A percentile compares a stretch with the other conserved stretches of the same genome.
These are phyloP conservation scores for Myocastor coypus DNA, from an alignment of 2,113 vertebrate species.

Conservation along the genomic window DNA sequence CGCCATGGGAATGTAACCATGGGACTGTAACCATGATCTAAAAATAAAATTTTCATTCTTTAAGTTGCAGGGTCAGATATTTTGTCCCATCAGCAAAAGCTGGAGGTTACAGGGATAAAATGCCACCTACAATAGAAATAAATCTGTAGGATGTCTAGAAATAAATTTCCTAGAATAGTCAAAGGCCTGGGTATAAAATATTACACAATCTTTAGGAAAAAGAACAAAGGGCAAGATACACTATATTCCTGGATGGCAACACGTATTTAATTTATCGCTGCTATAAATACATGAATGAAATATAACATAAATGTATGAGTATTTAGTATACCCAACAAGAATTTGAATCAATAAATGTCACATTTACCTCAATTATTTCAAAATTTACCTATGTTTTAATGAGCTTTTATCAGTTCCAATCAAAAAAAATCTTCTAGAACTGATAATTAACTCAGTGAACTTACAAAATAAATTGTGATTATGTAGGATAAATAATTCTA, in stretches of 20 bases:
- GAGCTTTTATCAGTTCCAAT: background rate
- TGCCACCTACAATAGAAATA: background rate
- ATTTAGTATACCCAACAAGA: background rate
- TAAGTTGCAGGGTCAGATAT: background rate
- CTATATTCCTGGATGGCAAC: no score
- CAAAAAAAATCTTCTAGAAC: background rate
- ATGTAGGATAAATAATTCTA: background rate
- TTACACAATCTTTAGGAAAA: background rate
- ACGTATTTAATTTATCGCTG: background rate
- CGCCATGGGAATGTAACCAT: background rate
- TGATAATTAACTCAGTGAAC: background rate
- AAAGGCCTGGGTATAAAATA: background rate
- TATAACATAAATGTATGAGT: background rate
- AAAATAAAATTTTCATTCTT: background rate
- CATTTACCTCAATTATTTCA: background rate
- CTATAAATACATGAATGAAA: background rate
- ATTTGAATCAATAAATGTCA: background rate
- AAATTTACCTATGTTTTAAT: background rate
- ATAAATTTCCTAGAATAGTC: background rate
- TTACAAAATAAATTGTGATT: background rate
- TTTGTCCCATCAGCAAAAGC: background rate
- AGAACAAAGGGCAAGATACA: background rate
- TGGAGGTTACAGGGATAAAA: background rate
- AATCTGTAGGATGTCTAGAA: background rate
- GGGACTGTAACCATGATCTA: background rate